These are phyloP conservation scores for Oligia strigilis DNA, from an alignment of 2,888 invertebrate genomes.

Conservation along the genomic window DNA sequence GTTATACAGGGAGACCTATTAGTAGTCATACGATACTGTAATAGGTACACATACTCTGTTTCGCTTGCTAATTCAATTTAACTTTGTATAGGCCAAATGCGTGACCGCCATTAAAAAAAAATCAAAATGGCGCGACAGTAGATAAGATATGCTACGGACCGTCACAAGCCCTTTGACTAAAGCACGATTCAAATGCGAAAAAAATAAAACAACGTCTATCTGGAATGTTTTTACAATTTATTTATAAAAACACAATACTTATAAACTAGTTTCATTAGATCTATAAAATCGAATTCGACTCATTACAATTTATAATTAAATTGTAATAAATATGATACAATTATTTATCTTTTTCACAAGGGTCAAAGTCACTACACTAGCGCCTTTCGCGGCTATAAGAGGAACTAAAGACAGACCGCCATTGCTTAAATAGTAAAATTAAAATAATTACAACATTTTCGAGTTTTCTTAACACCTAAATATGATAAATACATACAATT, in stretches of 20 bases:
- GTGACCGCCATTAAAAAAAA: no score
- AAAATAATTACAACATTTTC: constrained; percentile 33
- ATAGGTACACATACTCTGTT: no score
- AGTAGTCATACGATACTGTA: no score
- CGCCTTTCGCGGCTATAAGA: constrained; percentile 29
- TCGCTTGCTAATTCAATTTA: no score
- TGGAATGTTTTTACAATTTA: constrained; percentile 59
- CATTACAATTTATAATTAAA: neutral
- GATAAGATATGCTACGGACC: neutral
- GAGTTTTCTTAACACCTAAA: neutral
- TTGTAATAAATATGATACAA: no score
- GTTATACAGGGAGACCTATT: no score
- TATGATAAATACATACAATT: neutral
- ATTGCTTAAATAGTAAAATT: neutral
- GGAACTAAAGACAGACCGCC: constrained; percentile 37
- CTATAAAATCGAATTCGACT: constrained; percentile 34
- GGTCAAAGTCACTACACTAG: constrained; percentile 36
- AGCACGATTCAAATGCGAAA: neutral
- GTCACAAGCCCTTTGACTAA: neutral
- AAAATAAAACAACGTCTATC: constrained; percentile 33
- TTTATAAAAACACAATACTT: constrained; percentile 56
- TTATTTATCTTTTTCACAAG: neutral
- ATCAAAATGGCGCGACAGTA: no score
- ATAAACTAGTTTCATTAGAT: constrained; percentile 12
- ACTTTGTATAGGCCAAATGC: no score